A percentile compares a stretch with the other conserved stretches of the same genome.
These are phyloP conservation scores for Delphinus delphis DNA, from an alignment of 2,113 vertebrate species.

Conservation along the genomic window DNA sequence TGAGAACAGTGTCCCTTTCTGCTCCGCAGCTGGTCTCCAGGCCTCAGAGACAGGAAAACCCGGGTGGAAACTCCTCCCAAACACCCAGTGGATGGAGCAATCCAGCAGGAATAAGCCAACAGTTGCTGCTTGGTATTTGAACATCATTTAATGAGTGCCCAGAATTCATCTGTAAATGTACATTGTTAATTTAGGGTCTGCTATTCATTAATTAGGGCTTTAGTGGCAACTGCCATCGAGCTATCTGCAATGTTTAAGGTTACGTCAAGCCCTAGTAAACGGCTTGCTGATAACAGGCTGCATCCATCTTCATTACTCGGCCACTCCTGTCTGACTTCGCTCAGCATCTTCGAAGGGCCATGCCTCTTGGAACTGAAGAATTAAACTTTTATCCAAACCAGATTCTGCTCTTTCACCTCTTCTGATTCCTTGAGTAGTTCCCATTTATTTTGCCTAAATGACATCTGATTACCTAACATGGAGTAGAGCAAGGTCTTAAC, in stretches of 20 bases:
- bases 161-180: constrained; percentile 94
- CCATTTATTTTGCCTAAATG: constrained; percentile 92
- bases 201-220: constrained; percentile 97
- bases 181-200: constrained; percentile 90
- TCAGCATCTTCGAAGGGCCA: constrained; percentile 90
- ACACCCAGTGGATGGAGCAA: constrained; percentile 56
- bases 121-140: constrained; percentile 86
- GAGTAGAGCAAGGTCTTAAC: constrained; percentile 83
- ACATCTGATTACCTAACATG: constrained; percentile 89
- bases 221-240: constrained; percentile 95
- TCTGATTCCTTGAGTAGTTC: constrained; percentile 90
- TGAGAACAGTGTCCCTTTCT: constrained; percentile 66
- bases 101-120: constrained; percentile 82
- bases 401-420: constrained; percentile 94
- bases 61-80: constrained; percentile 71
- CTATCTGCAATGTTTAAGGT: constrained; percentile 98
- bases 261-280: constrained; percentile 96
- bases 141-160: constrained; percentile 90
- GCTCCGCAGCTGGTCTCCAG: constrained; percentile 74
- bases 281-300: constrained; percentile 96
- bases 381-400: constrained; percentile 94
- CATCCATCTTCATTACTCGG: constrained; percentile 98
- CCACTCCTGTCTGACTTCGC: constrained; percentile 91
- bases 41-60: constrained; percentile 68
- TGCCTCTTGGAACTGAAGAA: constrained; percentile 91